Evolutionary conservation across 2,888 invertebrate genomes (phyloP), one percentile per base, ranked within the genome.

Genomic region (Salticus scenicus): DNA sequence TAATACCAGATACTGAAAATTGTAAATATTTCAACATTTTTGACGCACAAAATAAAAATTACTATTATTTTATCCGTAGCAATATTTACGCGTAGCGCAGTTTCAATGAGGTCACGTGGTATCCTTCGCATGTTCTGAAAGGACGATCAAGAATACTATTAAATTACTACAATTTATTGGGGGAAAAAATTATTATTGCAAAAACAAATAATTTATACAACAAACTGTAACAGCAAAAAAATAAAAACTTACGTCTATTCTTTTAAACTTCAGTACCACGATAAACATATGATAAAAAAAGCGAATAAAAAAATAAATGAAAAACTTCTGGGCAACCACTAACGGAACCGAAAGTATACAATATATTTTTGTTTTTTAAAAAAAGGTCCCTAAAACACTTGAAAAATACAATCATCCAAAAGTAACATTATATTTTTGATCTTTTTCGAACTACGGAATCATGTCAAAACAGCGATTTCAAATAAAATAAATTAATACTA

Each of bases 291-390:
- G 51, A 17, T 8, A 17, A 17, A 20, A 20, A 51, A 51, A 2
- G n/a, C 7, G 1, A 2, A 51, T 14, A 20, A 7, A 14, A 17
- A 51, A 14, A 8, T 17, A 51, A 51, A 51, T n/a, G n/a, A n/a
- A n/a, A n/a, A n/a, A n/a, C n/a, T n/a, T n/a, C n/a, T n/a, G n/a
- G 33, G 37, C 81, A 81, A 81, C 81, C 81, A 81, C 81, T 75
- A 81, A 81, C 75, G 69, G 72, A 72, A 57, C 57, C 37, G 80
- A 80, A 80, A 80, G 74, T 74, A 67, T 63, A 75, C n/a, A 31
- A 73, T 64, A 66, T 37, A 17, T 47, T 4, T 24, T 57, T 57
- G 24, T 24, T 57, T 12, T 5, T 1, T 5, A n/a, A 24, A 57
- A 57, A 4, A 24, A 24, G n/a, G 2, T 24, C 57, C 20, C 17